phyloP scores from a whole-genome alignment of 2,113 vertebrate species.

The Castor canadensis region DNA sequence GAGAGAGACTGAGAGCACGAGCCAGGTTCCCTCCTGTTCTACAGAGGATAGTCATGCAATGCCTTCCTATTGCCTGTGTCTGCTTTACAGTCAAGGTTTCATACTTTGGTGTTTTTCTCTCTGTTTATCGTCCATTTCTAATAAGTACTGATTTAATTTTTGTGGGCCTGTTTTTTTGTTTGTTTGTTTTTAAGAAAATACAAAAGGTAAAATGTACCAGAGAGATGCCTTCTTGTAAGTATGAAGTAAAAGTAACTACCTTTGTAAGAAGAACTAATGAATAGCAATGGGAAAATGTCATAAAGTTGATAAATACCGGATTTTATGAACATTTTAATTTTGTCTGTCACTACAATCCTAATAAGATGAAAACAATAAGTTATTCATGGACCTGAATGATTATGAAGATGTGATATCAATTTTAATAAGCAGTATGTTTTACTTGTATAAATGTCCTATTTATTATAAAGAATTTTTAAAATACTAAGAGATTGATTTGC shows the following conservation, averaged over 20 bases:
- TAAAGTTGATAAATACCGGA: constrained; percentile 55
- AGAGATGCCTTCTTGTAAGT: constrained; percentile 78
- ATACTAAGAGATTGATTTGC: constrained; percentile 30
- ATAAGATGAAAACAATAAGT: constrained; percentile 2
- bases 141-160: constrained; percentile 80
- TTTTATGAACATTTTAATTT: constrained; percentile 47
- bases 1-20: background rate
- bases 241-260: constrained; percentile 75
- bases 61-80: constrained; percentile 56
- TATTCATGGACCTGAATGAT: constrained; percentile 27
- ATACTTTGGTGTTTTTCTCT: constrained; percentile 66
- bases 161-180: constrained; percentile 75
- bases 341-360: background rate
- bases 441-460: background rate
- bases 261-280: constrained; percentile 74
- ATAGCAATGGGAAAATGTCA: constrained; percentile 58
- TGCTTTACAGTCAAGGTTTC: constrained; percentile 59
- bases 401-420: constrained; percentile 36
- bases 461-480: constrained; percentile 21
- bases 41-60: background rate
- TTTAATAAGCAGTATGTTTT: constrained; percentile 6
- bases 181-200: constrained; percentile 80
- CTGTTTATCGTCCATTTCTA: constrained; percentile 66
- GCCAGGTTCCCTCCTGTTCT: background rate
- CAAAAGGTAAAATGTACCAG: constrained; percentile 79